Evolutionary conservation across 1,140 invertebrate species (phyloP), one percentile per base, ranked within the genome.

Genomic region (Adoxophyes honmai): DNA sequence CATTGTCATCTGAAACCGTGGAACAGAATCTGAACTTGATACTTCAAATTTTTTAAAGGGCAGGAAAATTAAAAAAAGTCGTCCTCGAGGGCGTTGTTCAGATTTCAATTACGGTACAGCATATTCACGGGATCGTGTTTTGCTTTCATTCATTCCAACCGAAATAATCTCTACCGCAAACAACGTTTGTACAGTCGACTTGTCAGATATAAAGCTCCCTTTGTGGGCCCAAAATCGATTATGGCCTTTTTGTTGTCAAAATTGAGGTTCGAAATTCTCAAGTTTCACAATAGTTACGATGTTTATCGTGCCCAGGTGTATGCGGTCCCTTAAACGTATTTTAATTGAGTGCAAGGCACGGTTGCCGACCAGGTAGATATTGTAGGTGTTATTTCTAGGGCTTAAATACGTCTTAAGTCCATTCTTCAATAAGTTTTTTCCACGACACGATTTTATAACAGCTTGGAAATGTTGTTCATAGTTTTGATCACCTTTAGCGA

Each of bases 91-190:
- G 66, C 75, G 74, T 73, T 80, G 68, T 79, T 81, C 71, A 72
- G 71, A 82, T 86, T 88, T 86, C 83, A 88, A 88, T 86, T 86
- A 86, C 74, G 52, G 53, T 58, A 62, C 72, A 69, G 78, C 81
- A 81, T 81, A 84, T 78, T 81, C 84, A 77, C 62, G 34, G 74
- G 75, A 79, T 85, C 73, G 80, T 86, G 81, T 88, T 86, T 86
- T 88, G 83, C 81, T 77, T 85, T 84, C 81, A 84, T 88, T 88
- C 85, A 84, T 86, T 88, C 68, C 80, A 86, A 78, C 81, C 85
- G 83, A 88, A 88, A 88, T 88, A 88, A 88, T 88, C 83, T 86
- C 74, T 77, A 88, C 83, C 85, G 77, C 83, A 88, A 88, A 88
- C 85, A 88, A 67, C 76, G 79, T 69, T 80, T 74, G 74, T 78